Conservation (phyloP, 2,888 invertebrate species). For the Morpho deidamia region DNA sequence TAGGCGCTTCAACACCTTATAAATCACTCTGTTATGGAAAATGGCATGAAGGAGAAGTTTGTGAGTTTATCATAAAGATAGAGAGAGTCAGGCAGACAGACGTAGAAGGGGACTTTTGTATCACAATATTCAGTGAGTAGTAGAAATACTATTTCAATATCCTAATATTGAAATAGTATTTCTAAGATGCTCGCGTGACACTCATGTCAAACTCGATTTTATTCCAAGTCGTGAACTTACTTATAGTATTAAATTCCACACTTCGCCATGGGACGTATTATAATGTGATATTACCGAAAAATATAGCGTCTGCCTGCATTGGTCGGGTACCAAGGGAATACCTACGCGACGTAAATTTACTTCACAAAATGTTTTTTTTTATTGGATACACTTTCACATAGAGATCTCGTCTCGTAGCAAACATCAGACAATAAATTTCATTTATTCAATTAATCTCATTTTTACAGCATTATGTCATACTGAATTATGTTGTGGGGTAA, state of each 20-base stretch:
- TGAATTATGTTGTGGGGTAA: too few species aligned
- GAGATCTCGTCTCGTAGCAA: too few species aligned
- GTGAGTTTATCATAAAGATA: too few species aligned
- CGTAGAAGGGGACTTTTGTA: too few species aligned
- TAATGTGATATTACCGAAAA: conserved; percentile 18
- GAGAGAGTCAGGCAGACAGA: too few species aligned
- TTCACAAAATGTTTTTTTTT: neutral
- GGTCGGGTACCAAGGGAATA: neutral
- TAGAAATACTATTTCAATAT: too few species aligned
- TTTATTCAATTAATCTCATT: too few species aligned
- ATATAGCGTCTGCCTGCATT: neutral
- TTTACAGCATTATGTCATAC: too few species aligned
- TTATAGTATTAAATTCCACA: conserved; percentile 16
- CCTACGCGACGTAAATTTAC: neutral
- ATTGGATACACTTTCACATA: neutral
- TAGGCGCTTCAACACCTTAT: too few species aligned
- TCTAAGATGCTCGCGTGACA: neutral
- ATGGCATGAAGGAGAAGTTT: too few species aligned
- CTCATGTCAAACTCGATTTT: conserved; percentile 1
- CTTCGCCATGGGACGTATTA: conserved; percentile 5
- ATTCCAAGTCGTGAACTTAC: neutral
- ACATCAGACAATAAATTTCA: too few species aligned
- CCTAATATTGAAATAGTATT: neutral
- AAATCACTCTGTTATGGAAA: too few species aligned
- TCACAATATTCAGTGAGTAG: neutral